These are phyloP conservation scores for Brachypterus glaber DNA, from an alignment of 2,888 invertebrate species.

Conservation along the genomic window DNA sequence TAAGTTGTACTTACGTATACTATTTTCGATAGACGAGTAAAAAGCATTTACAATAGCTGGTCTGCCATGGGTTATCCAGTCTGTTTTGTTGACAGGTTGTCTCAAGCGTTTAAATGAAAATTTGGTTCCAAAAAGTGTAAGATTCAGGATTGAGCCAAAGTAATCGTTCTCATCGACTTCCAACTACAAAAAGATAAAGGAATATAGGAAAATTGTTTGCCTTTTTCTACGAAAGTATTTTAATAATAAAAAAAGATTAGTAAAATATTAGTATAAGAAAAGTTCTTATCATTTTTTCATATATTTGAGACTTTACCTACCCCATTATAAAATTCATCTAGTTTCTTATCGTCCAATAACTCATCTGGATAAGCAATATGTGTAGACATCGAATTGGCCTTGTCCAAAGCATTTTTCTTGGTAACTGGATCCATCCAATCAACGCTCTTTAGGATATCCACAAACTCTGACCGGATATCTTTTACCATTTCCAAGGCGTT, in stretches of 20 bases:
- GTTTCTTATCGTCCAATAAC: conserved; percentile 68
- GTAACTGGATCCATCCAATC: conserved; percentile 92
- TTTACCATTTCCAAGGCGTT: conserved; percentile 81
- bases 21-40: conserved; percentile 78
- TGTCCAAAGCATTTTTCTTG: conserved; percentile 63
- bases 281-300: too few relatives aligned
- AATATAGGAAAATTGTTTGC: too few relatives aligned
- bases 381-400: conserved; percentile 72
- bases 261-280: too few relatives aligned
- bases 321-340: conserved; percentile 68
- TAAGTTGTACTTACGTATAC: conserved; percentile 61
- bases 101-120: conserved; percentile 69
- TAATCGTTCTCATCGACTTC: conserved; percentile 61
- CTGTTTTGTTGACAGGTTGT: conserved; percentile 72
- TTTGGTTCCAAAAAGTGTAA: conserved; percentile 72
- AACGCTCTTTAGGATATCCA: conserved; percentile 64
- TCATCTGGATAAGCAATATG: conserved; percentile 92
- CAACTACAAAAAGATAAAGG: conserved; percentile 46
- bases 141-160: conserved; percentile 64
- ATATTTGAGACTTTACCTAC: conserved; percentile 40
- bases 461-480: conserved; percentile 74
- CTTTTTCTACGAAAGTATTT: too few relatives aligned
- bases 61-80: conserved; percentile 76
- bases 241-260: too few relatives aligned
- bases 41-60: conserved; percentile 81